Percentiles rank a stretch among this genome's conserved stretches.
Conservation (phyloP, 1,140 invertebrate species). For the Octopus sinensis region DNA sequence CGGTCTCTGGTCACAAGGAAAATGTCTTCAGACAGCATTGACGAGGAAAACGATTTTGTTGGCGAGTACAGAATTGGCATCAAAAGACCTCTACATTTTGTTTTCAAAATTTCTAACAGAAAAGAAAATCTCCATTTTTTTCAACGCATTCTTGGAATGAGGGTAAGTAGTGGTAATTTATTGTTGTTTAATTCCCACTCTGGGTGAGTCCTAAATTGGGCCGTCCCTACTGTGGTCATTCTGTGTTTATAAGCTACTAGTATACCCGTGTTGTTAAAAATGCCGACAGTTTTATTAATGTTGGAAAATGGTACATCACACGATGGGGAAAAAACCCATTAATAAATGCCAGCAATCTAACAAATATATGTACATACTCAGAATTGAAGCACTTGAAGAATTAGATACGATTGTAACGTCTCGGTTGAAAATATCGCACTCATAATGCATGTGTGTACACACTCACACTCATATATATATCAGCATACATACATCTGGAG, state of each 20-base stretch:
- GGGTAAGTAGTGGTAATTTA: constrained; percentile 64
- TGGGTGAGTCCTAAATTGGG: not conserved
- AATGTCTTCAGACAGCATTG: not conserved
- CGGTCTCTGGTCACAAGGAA: not conserved
- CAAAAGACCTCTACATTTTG: constrained; percentile 81
- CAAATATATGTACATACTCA: not conserved
- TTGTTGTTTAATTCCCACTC: constrained; percentile 22
- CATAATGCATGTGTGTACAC: too few relatives aligned
- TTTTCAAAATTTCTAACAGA: constrained; percentile 90
- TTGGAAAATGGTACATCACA: not conserved
- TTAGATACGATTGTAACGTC: too few relatives aligned
- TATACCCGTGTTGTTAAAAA: not conserved
- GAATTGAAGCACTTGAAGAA: too few relatives aligned
- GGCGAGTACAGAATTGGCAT: constrained; percentile 27
- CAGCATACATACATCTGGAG: too few relatives aligned
- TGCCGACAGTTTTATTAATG: not conserved
- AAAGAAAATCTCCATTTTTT: constrained; percentile 82
- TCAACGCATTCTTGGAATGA: constrained; percentile 86
- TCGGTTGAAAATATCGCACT: too few relatives aligned
- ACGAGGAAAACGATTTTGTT: not conserved
- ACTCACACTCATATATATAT: too few relatives aligned
- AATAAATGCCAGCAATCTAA: not conserved
- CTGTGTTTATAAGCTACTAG: not conserved
- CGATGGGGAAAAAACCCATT: not conserved
- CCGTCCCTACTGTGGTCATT: not conserved